A percentile compares a stretch with the other conserved stretches of the same genome.
These are phyloP conservation scores for Automeris io DNA, from an alignment of 2,888 invertebrate genomes.

Conservation along the genomic window DNA sequence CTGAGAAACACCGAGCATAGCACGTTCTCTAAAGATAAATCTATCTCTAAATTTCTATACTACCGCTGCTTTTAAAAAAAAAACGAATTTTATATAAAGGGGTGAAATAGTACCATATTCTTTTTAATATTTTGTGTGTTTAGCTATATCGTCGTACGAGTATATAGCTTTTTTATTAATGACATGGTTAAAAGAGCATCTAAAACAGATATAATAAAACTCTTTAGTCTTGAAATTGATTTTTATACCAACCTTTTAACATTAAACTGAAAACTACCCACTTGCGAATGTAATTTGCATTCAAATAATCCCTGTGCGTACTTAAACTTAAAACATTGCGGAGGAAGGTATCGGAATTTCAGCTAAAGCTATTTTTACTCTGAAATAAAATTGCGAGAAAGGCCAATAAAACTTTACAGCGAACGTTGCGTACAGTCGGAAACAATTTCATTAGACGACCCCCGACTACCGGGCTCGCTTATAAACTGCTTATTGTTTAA, in stretches of 20 bases:
- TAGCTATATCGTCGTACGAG: too few relatives aligned
- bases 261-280: not conserved
- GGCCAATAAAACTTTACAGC: slow-evolving; percentile 26
- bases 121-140: too few relatives aligned
- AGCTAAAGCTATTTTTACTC: slow-evolving; percentile 13
- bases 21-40: too few relatives aligned
- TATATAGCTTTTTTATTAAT: too few relatives aligned
- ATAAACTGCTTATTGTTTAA: slow-evolving; percentile 34
- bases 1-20: too few relatives aligned
- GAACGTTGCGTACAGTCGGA: slow-evolving; percentile 20
- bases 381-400: slow-evolving; percentile 14
- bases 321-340: slow-evolving; percentile 1
- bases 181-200: too few relatives aligned
- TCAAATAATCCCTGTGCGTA: not conserved
- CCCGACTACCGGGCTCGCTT: slow-evolving; percentile 24
- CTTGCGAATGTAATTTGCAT: not conserved
- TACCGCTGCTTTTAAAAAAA: too few relatives aligned
- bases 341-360: not conserved
- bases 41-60: too few relatives aligned
- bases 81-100: too few relatives aligned
- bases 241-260: not conserved
- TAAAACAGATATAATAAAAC: too few relatives aligned
- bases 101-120: too few relatives aligned
- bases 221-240: too few relatives aligned
- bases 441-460: slow-evolving; percentile 41